Conservation (phyloP, 2,888 invertebrate genomes). For the Erebia ligea region DNA sequence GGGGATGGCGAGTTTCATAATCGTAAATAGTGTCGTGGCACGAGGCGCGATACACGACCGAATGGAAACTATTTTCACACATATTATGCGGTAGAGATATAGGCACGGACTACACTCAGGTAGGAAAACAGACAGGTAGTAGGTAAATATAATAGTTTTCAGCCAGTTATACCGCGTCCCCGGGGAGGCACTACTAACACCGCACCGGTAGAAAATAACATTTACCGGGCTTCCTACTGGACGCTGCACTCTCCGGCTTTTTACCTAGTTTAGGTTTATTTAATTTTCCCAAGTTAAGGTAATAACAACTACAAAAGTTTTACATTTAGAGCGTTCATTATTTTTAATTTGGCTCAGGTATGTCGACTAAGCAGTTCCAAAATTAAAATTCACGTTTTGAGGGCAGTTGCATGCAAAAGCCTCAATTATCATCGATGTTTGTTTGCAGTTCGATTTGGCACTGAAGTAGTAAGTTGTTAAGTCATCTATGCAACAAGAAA, state of each 20-base stretch:
- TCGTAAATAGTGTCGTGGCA: constrained; percentile 1
- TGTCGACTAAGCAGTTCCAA: too few species aligned
- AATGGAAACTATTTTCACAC: background rate
- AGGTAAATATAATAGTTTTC: background rate
- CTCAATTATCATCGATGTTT: too few species aligned
- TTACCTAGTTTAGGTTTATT: background rate
- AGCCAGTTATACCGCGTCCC: background rate
- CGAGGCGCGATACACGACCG: background rate
- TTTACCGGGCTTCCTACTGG: background rate
- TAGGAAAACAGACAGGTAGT: too few species aligned
- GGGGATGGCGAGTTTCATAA: constrained; percentile 6
- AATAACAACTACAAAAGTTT: background rate
- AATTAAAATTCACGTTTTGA: too few species aligned
- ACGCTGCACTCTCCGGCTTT: constrained; percentile 2
- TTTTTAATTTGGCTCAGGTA: background rate
- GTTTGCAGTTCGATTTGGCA: too few species aligned
- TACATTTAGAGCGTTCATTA: background rate
- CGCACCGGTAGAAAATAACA: constrained; percentile 1
- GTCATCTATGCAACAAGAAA: background rate
- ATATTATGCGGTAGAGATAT: background rate
- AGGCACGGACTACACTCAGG: too few species aligned
- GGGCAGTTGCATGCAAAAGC: too few species aligned
- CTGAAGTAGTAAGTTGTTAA: too few species aligned
- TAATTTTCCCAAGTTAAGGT: background rate
- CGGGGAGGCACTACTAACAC: background rate